Evolutionary conservation across 2,113 vertebrate species (phyloP).

Genomic region (Rhegmatorhina hoffmannsi): DNA sequence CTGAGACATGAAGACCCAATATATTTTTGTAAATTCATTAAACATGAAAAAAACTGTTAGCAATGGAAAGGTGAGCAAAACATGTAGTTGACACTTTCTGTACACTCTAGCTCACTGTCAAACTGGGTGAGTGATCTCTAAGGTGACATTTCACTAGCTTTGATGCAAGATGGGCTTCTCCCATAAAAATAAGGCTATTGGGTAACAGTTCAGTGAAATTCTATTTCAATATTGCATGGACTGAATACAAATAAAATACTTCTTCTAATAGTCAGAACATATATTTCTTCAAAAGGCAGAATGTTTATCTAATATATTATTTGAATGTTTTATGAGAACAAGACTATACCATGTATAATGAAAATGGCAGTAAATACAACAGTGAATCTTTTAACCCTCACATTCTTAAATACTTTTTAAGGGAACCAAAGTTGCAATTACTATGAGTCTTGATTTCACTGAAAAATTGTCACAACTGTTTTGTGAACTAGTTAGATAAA

Average conservation of each 20-base stretch:
- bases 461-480: background rate
- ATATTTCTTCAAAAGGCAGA: background rate
- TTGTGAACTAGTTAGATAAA: background rate
- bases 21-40: background rate
- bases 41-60: background rate
- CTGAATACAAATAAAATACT: background rate
- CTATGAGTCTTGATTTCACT: background rate
- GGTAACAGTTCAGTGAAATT: background rate
- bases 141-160: background rate
- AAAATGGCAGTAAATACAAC: background rate
- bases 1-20: background rate
- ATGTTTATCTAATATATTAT: background rate
- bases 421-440: background rate
- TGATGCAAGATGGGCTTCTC: background rate
- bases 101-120: background rate
- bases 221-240: background rate
- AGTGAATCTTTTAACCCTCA: background rate
- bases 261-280: background rate
- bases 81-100: background rate
- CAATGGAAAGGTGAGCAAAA: background rate
- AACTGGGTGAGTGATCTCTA: background rate
- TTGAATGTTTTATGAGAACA: background rate
- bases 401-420: background rate
- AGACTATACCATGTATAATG: background rate
- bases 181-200: background rate